phyloP scores from a whole-genome alignment of 2,113 vertebrate species.

The Ivindomyrus marchei region DNA sequence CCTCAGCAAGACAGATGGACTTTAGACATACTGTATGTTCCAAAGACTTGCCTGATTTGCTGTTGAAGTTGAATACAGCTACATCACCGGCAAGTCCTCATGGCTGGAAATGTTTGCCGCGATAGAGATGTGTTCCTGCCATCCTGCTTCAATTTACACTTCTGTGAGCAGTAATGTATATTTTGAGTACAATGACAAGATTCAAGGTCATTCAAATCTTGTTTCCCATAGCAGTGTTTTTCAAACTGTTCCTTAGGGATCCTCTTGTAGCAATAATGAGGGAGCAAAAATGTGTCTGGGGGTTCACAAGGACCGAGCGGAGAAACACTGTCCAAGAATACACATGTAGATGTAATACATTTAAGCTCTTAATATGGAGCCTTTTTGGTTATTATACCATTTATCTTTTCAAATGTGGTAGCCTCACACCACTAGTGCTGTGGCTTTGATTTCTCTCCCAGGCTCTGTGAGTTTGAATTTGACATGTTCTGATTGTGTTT shows the following conservation, averaged over 20 bases:
- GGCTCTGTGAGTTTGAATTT: background rate
- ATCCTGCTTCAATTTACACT: background rate
- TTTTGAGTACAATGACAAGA: background rate
- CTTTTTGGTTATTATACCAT: background rate
- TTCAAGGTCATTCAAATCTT: background rate
- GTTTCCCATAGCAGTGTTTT: background rate
- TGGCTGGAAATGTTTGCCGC: background rate
- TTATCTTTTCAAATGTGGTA: background rate
- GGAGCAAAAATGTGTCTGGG: background rate
- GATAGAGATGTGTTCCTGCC: background rate
- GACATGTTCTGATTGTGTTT: background rate
- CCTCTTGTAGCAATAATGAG: background rate
- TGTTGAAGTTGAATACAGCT: background rate
- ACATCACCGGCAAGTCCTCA: background rate
- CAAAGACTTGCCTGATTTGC: background rate
- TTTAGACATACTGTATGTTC: background rate
- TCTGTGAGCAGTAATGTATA: background rate
- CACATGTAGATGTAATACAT: background rate
- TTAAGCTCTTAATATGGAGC: background rate
- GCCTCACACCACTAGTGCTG: background rate
- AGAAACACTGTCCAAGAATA: background rate
- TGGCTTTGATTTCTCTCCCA: background rate
- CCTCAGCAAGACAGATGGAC: background rate
- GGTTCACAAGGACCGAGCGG: background rate
- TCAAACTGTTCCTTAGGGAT: background rate